These are phyloP conservation scores for Bombus difficillimus DNA, from an alignment of 1,140 invertebrate species.

Conservation along the genomic window DNA sequence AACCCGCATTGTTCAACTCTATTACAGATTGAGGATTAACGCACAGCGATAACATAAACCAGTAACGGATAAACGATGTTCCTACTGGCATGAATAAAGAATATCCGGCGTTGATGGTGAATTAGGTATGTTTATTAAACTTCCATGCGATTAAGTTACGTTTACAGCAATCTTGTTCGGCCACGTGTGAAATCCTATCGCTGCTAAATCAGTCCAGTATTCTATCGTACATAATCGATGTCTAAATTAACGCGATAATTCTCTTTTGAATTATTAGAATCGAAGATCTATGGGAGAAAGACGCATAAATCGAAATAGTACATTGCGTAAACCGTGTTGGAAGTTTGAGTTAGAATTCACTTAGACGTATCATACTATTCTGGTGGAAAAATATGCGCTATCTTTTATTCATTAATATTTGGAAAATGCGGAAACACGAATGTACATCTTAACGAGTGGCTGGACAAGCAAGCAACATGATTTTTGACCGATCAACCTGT, in stretches of 20 bases:
- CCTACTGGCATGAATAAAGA: not conserved
- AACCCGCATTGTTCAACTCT: not conserved
- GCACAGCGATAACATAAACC: not conserved
- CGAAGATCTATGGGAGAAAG: too few species aligned
- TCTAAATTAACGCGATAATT: not conserved
- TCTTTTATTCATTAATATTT: not conserved
- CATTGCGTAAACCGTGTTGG: too few species aligned
- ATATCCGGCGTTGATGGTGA: not conserved
- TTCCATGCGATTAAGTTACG: slow-evolving; percentile 1
- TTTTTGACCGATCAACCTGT: not conserved
- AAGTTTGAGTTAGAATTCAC: not conserved
- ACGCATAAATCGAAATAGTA: too few species aligned
- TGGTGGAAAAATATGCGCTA: not conserved
- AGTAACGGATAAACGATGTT: not conserved
- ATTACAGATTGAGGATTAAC: not conserved
- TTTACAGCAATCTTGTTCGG: not conserved
- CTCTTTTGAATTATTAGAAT: too few species aligned
- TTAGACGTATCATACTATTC: not conserved
- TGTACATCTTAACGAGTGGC: not conserved
- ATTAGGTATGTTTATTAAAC: slow-evolving; percentile 14
- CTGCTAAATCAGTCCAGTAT: not conserved
- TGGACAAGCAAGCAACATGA: not conserved
- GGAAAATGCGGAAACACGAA: not conserved
- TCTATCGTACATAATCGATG: not conserved
- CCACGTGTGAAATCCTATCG: too few species aligned